A percentile compares a stretch with the other conserved stretches of the same genome.
Evolutionary conservation across 2,113 vertebrate species (phyloP).

Genomic region (Clarias gariepinus): DNA sequence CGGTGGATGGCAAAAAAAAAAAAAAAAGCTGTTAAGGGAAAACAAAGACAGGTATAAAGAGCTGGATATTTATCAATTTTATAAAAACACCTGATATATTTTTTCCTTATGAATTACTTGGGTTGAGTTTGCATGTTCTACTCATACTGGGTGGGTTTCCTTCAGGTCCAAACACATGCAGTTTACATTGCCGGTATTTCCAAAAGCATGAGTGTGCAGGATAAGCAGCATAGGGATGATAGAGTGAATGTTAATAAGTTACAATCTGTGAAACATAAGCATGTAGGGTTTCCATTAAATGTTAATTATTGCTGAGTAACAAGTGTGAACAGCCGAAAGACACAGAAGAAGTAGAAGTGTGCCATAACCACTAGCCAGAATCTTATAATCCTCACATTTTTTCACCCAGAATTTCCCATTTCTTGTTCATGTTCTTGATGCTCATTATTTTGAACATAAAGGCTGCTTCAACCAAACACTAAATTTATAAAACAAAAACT

Average conservation of each 20-base stretch:
- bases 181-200: too few species aligned
- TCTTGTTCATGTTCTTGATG: too few species aligned
- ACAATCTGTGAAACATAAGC: not conserved
- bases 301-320: too few species aligned
- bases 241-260: not conserved
- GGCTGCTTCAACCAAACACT: not conserved
- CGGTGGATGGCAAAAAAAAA: not conserved
- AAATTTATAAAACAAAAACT: not conserved
- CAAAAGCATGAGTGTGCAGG: too few species aligned
- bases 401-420: too few species aligned
- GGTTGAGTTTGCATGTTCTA: too few species aligned
- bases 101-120: not conserved
- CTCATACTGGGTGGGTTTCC: too few species aligned
- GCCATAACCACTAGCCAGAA: not conserved
- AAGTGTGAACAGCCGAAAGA: too few species aligned
- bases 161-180: too few species aligned
- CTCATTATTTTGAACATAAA: too few species aligned
- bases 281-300: not conserved
- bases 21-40: not conserved
- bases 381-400: not conserved
- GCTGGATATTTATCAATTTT: not conserved
- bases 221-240: too few species aligned
- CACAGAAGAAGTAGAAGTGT: too few species aligned
- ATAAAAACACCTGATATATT: not conserved
- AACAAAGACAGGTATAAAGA: not conserved